Evolutionary conservation across 2,797 vertebrate species (phyloP).

Genomic region (Sarcoramphus papa): DNA sequence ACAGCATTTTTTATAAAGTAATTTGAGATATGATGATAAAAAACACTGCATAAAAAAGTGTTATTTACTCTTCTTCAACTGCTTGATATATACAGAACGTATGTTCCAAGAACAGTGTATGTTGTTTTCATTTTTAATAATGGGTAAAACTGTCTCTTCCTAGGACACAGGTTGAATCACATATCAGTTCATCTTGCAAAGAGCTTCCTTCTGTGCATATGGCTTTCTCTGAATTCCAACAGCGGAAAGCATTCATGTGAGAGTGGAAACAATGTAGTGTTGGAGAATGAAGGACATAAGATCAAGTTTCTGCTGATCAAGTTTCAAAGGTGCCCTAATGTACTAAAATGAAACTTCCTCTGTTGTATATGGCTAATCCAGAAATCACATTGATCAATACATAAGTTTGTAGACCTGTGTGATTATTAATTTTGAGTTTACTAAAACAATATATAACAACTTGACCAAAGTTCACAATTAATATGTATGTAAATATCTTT

Average conservation of each 20-base stretch:
- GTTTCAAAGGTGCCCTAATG: neutral
- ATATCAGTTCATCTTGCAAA: neutral
- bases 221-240: neutral
- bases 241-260: neutral
- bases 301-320: neutral
- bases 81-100: neutral
- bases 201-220: neutral
- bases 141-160: neutral
- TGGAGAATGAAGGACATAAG: neutral
- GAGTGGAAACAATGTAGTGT: neutral
- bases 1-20: neutral
- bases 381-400: neutral
- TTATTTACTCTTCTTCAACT: neutral
- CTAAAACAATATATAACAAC: neutral
- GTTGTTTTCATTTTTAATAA: neutral
- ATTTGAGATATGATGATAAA: neutral
- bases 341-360: constrained; percentile 13
- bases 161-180: neutral
- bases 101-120: neutral
- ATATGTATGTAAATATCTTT: constrained; percentile 37
- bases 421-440: constrained; percentile 39
- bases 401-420: neutral
- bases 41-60: neutral
- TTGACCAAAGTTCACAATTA: constrained; percentile 22
- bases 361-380: neutral